Evolutionary conservation across 2,797 vertebrate species (phyloP).

Genomic region (Bucorvus abyssinicus): DNA sequence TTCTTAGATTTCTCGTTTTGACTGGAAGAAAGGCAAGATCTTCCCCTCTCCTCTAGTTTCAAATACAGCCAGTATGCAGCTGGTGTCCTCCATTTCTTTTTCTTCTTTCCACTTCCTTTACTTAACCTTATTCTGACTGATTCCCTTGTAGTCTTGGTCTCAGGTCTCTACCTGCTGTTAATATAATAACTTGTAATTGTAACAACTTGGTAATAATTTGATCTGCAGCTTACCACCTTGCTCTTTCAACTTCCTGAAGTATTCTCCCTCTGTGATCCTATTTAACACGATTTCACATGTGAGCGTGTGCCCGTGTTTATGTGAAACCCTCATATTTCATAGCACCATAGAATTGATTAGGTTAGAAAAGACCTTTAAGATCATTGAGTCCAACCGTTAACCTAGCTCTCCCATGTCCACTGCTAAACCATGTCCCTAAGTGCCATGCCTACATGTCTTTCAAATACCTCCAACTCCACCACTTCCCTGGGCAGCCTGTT

Average conservation of each 20-base stretch:
- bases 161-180: neutral
- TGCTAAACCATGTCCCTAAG: too few relatives aligned
- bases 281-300: neutral
- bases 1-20: too few relatives aligned
- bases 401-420: too few relatives aligned
- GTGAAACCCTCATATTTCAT: neutral
- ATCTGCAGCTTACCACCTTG: neutral
- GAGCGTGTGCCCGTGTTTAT: neutral
- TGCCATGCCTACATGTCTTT: too few relatives aligned
- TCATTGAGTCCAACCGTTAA: too few relatives aligned
- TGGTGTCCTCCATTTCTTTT: neutral
- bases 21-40: too few relatives aligned
- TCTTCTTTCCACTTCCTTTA: neutral
- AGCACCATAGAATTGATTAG: too few relatives aligned
- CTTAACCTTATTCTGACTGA: neutral
- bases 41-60: too few relatives aligned
- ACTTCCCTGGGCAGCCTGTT: too few relatives aligned
- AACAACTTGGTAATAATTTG: neutral
- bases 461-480: too few relatives aligned
- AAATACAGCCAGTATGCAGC: too few relatives aligned
- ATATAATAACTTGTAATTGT: neutral
- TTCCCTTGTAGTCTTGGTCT: neutral
- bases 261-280: neutral
- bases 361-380: too few relatives aligned
- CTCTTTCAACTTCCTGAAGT: neutral